Evolutionary conservation across 2,113 vertebrate species (phyloP).

Genomic region (Orycteropus afer): DNA sequence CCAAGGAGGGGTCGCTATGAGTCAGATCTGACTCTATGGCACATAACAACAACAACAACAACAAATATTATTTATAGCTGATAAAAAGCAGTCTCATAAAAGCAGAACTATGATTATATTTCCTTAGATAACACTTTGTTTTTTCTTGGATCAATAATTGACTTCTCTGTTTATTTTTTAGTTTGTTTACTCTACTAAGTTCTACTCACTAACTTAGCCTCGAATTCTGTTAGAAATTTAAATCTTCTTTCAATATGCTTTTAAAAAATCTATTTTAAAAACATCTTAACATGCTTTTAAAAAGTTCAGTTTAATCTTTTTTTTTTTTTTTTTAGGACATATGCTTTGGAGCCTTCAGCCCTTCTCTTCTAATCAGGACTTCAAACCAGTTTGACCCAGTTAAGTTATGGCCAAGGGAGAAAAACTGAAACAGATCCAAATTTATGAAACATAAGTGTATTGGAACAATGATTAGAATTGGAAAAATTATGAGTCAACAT

Average conservation of each 20-base stretch:
- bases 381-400: too few species aligned
- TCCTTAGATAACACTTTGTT: not conserved
- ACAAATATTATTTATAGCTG: not conserved
- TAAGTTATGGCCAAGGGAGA: too few species aligned
- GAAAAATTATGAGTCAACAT: too few species aligned
- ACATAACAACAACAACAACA: too few species aligned
- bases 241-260: not conserved
- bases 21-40: too few species aligned
- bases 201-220: conserved; percentile 14
- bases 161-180: not conserved
- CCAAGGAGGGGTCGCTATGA: too few species aligned
- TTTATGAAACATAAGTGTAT: too few species aligned
- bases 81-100: not conserved
- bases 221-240: not conserved
- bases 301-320: too few species aligned
- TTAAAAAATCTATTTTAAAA: not conserved
- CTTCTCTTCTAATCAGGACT: not conserved
- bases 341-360: not conserved
- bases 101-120: not conserved
- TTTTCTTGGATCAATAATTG: not conserved
- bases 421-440: too few species aligned
- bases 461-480: too few species aligned
- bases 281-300: too few species aligned
- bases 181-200: not conserved
- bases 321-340: too few species aligned